A percentile compares a stretch with the other conserved stretches of the same genome.
phyloP scores from a whole-genome alignment of 2,797 vertebrate genomes.

The Siniperca undulata region DNA sequence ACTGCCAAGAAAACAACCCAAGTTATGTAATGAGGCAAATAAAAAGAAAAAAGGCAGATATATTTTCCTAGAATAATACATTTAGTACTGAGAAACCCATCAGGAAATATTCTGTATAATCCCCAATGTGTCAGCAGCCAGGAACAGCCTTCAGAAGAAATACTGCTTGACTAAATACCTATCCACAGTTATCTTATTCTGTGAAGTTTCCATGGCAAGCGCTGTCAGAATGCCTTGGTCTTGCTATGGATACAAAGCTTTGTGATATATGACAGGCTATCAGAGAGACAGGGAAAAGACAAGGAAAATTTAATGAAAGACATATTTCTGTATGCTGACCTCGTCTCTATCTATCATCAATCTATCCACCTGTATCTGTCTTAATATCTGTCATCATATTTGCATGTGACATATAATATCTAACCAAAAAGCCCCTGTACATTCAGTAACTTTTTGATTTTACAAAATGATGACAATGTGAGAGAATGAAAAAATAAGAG shows the following conservation, averaged over 20 bases:
- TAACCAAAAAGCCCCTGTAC: neutral
- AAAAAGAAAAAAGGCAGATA: slow-evolving; percentile 15
- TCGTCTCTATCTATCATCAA: slow-evolving; percentile 13
- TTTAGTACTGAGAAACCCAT: slow-evolving; percentile 27
- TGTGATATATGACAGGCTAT: slow-evolving; percentile 60
- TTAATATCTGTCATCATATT: slow-evolving; percentile 17
- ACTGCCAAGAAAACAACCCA: neutral
- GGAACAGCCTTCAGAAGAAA: slow-evolving; percentile 56
- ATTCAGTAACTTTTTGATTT: neutral
- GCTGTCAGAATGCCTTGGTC: slow-evolving; percentile 64
- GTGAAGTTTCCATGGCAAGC: slow-evolving; percentile 61
- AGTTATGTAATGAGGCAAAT: slow-evolving; percentile 20
- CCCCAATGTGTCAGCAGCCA: slow-evolving; percentile 39
- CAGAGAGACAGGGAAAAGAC: slow-evolving; percentile 32
- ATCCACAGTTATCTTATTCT: slow-evolving; percentile 64
- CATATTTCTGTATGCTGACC: slow-evolving; percentile 22
- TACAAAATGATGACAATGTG: neutral
- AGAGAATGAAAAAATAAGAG: neutral
- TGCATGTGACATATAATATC: slow-evolving; percentile 12
- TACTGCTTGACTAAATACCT: slow-evolving; percentile 68
- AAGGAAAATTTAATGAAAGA: slow-evolving; percentile 16
- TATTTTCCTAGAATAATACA: slow-evolving; percentile 40
- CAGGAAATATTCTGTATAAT: slow-evolving; percentile 52
- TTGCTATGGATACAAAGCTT: slow-evolving; percentile 39
- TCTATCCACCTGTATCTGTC: neutral